Percentiles rank a stretch among this genome's conserved stretches.
Conservation (phyloP, 2,888 invertebrate species). For the Stenurella melanura region DNA sequence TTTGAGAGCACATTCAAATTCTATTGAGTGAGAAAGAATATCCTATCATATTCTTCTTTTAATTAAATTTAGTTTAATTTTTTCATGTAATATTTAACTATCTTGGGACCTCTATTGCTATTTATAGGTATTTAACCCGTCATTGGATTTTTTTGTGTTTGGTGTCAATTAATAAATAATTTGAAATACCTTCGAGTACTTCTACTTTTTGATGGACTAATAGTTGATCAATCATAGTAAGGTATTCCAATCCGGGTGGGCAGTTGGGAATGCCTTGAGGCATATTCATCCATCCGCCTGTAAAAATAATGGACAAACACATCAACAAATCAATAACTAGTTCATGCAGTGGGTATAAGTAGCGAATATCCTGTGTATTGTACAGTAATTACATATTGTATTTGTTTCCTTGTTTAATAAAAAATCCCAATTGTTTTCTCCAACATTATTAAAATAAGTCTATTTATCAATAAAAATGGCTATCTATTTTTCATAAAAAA, state of each 20-base stretch:
- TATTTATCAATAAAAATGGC: too few species aligned
- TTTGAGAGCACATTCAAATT: too few species aligned
- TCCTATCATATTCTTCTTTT: too few species aligned
- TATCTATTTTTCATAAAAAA: too few species aligned
- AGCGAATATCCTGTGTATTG: not conserved
- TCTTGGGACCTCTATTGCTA: too few species aligned
- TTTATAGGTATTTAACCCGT: too few species aligned
- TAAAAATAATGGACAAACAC: constrained; percentile 61
- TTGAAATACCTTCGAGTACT: constrained; percentile 78
- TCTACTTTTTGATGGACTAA: constrained; percentile 90
- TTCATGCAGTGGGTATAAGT: not conserved
- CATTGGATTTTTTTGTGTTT: not conserved
- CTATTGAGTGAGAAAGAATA: too few species aligned
- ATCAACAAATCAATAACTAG: not conserved
- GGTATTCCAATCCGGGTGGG: constrained; percentile 92
- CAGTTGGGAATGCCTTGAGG: constrained; percentile 85
- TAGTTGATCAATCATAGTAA: constrained; percentile 89
- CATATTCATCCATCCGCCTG: constrained; percentile 90
- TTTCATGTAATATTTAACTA: too few species aligned
- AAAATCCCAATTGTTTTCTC: too few species aligned
- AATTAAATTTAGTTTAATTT: too few species aligned
- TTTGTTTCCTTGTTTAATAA: not conserved
- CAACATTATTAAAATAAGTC: too few species aligned
- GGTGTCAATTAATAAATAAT: not conserved
- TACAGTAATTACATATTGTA: not conserved